Evolutionary conservation across 2,888 invertebrate genomes (phyloP).

Genomic region (Therioaphis trifolii): DNA sequence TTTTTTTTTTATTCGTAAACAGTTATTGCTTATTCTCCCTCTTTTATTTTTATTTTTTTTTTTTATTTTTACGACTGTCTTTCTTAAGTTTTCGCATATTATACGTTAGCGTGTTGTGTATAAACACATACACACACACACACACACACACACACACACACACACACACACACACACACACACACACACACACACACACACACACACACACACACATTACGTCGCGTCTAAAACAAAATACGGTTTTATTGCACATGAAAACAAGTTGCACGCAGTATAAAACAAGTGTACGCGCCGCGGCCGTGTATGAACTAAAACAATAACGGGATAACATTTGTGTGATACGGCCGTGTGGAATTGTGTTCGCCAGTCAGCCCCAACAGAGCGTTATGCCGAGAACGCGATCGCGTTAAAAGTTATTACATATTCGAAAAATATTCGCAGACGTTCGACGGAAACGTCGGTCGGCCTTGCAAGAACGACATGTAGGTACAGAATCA

Average conservation of each 20-base stretch:
- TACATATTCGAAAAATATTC: neutral
- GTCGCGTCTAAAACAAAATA: neutral
- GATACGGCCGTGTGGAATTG: neutral
- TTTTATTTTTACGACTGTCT: too few species aligned
- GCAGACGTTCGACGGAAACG: neutral
- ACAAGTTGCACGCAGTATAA: neutral
- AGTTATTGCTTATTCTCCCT: too few species aligned
- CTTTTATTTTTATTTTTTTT: too few species aligned
- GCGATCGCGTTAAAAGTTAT: neutral
- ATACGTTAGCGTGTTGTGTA: too few species aligned
- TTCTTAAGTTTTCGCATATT: too few species aligned
- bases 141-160: too few species aligned
- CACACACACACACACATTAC: neutral
- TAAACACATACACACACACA: too few species aligned
- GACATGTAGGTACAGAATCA: too few species aligned
- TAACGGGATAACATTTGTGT: constrained; percentile 6
- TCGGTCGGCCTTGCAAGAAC: too few species aligned
- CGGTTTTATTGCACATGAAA: neutral
- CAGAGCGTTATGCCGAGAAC: neutral
- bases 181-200: too few species aligned
- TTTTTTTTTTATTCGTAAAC: too few species aligned
- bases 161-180: too few species aligned
- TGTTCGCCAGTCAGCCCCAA: constrained; percentile 13
- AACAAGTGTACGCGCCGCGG: neutral
- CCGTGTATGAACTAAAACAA: neutral